Base-by-base conservation (phyloP, 2,888 invertebrate species). In the Nomada lathburiana region DNA sequence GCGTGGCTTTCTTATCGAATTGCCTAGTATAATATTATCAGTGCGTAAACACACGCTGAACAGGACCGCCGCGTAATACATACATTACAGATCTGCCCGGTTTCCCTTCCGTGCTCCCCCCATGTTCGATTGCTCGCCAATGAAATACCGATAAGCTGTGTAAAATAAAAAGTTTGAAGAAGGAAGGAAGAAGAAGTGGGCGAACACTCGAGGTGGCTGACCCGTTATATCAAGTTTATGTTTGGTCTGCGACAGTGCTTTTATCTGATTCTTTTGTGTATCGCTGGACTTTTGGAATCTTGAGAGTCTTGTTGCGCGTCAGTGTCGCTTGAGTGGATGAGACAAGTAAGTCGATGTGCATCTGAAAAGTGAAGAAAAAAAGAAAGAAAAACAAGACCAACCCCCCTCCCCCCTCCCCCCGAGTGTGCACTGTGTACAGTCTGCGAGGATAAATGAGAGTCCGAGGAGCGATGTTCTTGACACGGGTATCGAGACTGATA, bases 1-100 rank as follows among this genome's bases (percentile, higher is more conserved):
- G 13, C 59, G 18, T 2, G 29, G 11, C 20, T 13, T 20, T 36
- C 47, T 72, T 76, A 76, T 72, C 73, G 73, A 59, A 59, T 42
- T 18, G 36, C 7, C 36, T 36, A 36, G 36, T 26, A 11, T n/a
- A 16, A n/a, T 36, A 0, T 52, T 63, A 77, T 77, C 74, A 50
- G 11, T 11, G 2, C 13, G n/a, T 44, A 72, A 52, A 52, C 53
- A 44, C 50, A 29, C 29, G 10, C 16, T 52, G 42, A 20, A 18
- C 42, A 16, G 36, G 7, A 42, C 11, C 42, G 26, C 72, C 50
- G 44, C 20, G 16, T 26, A 47, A 13, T 59, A 70, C 20, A 60
- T 52, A 70, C 20, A 60, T 52, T 36, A 29, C 59, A 23, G 10
- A 13, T 60, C 47, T 50, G 26, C 7, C 20, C 16, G 7, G 10